A percentile compares a stretch with the other conserved stretches of the same genome.
phyloP scores from a whole-genome alignment of 2,113 vertebrate genomes.

The Sclerurus mexicanus region DNA sequence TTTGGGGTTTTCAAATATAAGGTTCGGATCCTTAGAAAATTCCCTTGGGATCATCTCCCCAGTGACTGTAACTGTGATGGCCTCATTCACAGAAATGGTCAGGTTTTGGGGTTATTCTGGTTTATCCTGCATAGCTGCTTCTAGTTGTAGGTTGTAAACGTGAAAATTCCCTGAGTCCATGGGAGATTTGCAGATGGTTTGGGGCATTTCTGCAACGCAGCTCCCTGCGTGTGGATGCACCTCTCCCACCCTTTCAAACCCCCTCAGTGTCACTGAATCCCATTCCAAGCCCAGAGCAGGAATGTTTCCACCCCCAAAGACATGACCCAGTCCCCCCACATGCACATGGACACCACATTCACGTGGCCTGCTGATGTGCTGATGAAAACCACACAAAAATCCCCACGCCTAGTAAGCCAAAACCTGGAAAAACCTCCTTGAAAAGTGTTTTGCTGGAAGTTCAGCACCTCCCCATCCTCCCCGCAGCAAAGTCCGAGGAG shows the following conservation, averaged over 20 bases:
- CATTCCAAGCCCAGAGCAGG: background rate
- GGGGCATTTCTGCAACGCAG: background rate
- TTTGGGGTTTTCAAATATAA: background rate
- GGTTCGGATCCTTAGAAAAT: background rate
- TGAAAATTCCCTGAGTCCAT: background rate
- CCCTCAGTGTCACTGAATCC: background rate
- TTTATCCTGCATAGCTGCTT: background rate
- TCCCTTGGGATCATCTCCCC: background rate
- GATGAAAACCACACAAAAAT: background rate
- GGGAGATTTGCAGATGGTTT: background rate
- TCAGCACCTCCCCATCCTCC: background rate
- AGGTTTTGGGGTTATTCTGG: background rate
- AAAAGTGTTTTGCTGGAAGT: background rate
- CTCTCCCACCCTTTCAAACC: background rate
- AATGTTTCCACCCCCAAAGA: background rate
- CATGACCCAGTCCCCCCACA: background rate
- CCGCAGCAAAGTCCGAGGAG: background rate
- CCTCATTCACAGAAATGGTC: background rate
- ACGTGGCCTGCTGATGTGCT: background rate
- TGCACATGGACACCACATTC: background rate
- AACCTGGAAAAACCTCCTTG: background rate
- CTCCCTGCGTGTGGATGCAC: fast-evolving
- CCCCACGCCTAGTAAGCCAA: background rate
- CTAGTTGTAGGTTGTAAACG: background rate
- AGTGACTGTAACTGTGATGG: background rate